Evolutionary conservation across 2,888 invertebrate genomes (phyloP), one percentile per base, ranked within the genome.

Genomic region (Hofmannophila pseudospretella): DNA sequence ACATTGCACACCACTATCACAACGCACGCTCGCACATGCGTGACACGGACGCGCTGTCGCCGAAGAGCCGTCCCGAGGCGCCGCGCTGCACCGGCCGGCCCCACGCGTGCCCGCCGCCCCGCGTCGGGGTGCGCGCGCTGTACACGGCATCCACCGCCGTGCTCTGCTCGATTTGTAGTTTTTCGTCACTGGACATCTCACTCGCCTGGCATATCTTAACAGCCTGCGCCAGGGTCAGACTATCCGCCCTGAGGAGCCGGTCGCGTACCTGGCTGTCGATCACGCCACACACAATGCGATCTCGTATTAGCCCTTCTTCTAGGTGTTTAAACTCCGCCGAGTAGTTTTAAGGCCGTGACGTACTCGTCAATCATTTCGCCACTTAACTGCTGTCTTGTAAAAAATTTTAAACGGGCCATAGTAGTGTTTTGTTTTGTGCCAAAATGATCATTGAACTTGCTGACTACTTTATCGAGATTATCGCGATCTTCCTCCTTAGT

Each of bases 341-440:
- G 29, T 1, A 51, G 16, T 30, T 34, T 44, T n/a, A 53, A 33
- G 1, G 48, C 47, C 2, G 50, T 49, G 2, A 51, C 47, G 8
- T 52, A 56, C 20, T 51, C 37, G 10, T 47, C 37, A 7, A 52
- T 47, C 2, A 28, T 38, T 36, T 52, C 56, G 0, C 51, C 49
- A 0, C 12, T 13, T 4, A 46, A 44, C 34, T 52, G 48, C 11
- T 38, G 34, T 8, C 51, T 34, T 3, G 45, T 47, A 26, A 51
- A 51, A 34, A 51, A 49, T 31, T 49, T 47, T 22, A 45, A 54
- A 1, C 47, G 36, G 0, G 11, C n/a, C n/a, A n/a, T n/a, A n/a
- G n/a, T n/a, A n/a, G n/a, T n/a, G n/a, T n/a, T n/a, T n/a, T n/a
- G n/a, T n/a, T n/a, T n/a, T n/a, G n/a, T n/a, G n/a, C n/a, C n/a